Conservation (phyloP, 2,888 invertebrate genomes). For the Drosophila stalkeri region DNA sequence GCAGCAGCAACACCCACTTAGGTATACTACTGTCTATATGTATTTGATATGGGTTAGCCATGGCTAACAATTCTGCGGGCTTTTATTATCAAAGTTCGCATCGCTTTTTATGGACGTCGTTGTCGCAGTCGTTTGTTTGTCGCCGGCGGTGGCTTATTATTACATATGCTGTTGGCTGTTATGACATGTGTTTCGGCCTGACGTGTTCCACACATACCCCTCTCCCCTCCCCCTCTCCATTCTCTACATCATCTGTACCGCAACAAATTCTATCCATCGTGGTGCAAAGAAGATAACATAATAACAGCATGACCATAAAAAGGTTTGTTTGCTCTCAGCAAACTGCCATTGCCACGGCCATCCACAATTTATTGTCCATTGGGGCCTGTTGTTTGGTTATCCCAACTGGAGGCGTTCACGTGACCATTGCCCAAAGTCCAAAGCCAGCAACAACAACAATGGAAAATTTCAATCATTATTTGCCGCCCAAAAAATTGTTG, state of each 20-base stretch:
- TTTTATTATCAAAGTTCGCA: constrained; percentile 65
- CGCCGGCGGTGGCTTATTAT: constrained; percentile 65
- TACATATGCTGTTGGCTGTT: constrained; percentile 61
- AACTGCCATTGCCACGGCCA: constrained; percentile 37
- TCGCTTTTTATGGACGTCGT: constrained; percentile 45
- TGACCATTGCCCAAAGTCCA: constrained; percentile 26
- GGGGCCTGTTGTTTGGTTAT: constrained; percentile 26
- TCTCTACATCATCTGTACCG: no score
- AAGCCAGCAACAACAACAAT: constrained; percentile 5
- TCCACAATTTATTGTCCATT: constrained; percentile 49
- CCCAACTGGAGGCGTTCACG: constrained; percentile 17
- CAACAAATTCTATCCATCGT: not conserved
- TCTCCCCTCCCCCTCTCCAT: no score
- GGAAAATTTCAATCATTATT: constrained; percentile 46
- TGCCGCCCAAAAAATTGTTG: constrained; percentile 22
- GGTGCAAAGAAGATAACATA: constrained; percentile 56
- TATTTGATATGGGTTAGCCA: not conserved
- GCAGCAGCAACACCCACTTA: constrained; percentile 2
- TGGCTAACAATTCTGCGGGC: constrained; percentile 35
- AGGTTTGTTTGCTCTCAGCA: constrained; percentile 58
- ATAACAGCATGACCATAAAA: constrained; percentile 63
- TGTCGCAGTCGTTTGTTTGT: constrained; percentile 18
- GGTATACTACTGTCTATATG: not conserved
- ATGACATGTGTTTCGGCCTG: constrained; percentile 61
- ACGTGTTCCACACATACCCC: constrained; percentile 2